Evolutionary conservation across 2,113 vertebrate species (phyloP).

Genomic region (Chlorodrepanis virens): DNA sequence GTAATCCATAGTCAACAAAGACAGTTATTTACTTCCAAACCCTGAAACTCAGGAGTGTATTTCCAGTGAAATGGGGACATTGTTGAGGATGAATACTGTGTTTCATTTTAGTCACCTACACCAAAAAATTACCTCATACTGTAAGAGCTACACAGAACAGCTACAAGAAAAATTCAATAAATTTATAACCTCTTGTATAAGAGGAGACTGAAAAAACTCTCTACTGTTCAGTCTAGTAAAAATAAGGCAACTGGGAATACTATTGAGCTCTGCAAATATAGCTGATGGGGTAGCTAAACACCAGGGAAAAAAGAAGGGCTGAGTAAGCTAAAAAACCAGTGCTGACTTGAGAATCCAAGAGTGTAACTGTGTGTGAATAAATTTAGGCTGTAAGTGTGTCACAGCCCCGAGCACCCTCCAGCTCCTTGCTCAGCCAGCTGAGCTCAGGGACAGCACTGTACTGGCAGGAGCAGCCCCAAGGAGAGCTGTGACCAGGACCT

Average conservation of each 20-base stretch:
- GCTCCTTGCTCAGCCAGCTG: neutral
- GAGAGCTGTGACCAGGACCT: neutral
- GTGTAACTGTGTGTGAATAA: neutral
- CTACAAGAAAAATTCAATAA: neutral
- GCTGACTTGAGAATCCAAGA: neutral
- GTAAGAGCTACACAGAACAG: neutral
- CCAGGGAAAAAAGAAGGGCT: neutral
- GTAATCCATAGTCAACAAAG: neutral
- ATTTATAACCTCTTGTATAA: neutral
- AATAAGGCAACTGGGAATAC: neutral
- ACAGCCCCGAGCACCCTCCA: neutral
- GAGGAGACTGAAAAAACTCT: neutral
- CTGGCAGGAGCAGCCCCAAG: neutral
- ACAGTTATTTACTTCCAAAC: neutral
- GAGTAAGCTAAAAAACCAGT: neutral
- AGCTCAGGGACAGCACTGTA: fast-evolving
- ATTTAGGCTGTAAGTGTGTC: neutral
- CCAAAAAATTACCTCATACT: neutral
- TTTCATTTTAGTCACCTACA: neutral
- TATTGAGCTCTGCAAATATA: neutral
- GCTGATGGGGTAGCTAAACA: neutral
- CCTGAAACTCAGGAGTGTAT: neutral
- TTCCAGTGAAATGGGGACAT: neutral
- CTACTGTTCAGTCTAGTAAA: neutral
- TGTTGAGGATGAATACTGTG: neutral